phyloP scores from a whole-genome alignment of 2,888 invertebrate species.

The Rapana venosa region DNA sequence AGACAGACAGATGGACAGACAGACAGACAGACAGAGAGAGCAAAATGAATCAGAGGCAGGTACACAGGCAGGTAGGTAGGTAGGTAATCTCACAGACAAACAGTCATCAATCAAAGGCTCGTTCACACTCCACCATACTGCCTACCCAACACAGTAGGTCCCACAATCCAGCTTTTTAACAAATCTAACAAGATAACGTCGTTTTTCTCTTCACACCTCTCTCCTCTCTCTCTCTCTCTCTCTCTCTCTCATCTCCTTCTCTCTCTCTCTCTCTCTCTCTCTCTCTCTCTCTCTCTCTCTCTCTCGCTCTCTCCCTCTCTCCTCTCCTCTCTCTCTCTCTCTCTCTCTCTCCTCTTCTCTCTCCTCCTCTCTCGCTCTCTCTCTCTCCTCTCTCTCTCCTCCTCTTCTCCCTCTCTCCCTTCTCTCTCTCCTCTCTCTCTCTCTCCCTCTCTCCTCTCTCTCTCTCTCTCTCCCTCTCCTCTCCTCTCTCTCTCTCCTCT shows the following conservation, averaged over 20 bases:
- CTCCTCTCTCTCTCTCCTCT: conserved; percentile 14
- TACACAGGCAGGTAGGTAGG: not conserved
- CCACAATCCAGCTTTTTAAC: too few species aligned
- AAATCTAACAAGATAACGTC: not conserved
- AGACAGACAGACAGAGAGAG: conserved; percentile 9
- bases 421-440: not conserved
- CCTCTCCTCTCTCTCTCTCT: not conserved
- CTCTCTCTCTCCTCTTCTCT: too few species aligned
- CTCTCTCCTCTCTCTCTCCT: too few species aligned
- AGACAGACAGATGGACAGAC: not conserved
- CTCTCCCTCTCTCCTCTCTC: not conserved
- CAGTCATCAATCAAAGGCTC: conserved; percentile 6
- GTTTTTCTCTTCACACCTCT: not conserved
- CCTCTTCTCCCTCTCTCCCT: not conserved
- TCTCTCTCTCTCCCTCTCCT: too few species aligned
- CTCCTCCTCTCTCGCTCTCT: too few species aligned
- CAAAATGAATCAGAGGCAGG: not conserved
- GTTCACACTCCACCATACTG: not conserved
- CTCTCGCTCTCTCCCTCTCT: not conserved
- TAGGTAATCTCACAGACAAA: not conserved
- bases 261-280: too few species aligned
- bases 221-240: not conserved
- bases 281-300: too few species aligned
- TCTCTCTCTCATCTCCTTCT: not conserved
- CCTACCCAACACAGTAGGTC: too few species aligned